Evolutionary conservation across 2,113 vertebrate genomes (phyloP), one percentile per base, ranked within the genome.

Genomic region (Xenopus borealis): DNA sequence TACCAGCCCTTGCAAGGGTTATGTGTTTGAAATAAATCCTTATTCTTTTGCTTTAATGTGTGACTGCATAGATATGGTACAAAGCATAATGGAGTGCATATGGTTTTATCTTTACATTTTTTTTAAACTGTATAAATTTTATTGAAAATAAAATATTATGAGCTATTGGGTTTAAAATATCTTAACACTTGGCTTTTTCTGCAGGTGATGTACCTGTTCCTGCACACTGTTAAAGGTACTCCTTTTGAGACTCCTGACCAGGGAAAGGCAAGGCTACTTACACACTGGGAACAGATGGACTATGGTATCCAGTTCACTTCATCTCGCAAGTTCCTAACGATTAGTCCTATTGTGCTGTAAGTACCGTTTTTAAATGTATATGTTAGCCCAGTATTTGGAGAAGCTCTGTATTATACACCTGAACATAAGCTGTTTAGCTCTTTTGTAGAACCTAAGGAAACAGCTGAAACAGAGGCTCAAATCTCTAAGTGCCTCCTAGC

Each of bases 211-310:
- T 98, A 98, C 84, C 52, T 95, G 82, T 94, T 98, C 78, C 89
- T 98, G 62, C 96, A 98, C 82, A 93, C 91, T 0, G 94, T 98
- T 72, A 98, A 98, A 83, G 96, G 96, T 0, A 98, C 95, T 20
- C 95, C 96, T 0, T 98, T 97, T 63, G 95, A 97, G 84, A 97
- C 96, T 0, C 95, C 95, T 0, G 95, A 97, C 82, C 96, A 98
- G 82, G 96, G 96, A 71, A 95, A 92, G 85, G 94, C 92, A 63
- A 93, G 95, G 2, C 89, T 98, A 19, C 91, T 98, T 62, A 96
- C 95, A 6, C 94, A 96, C 80, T 98, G 96, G 96, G 95, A 98
- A 81, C 95, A 98, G 85, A 98, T 97, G 81, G 96, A 97, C 88
- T 93, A 97, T 0, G 94, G 96, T 0, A 82, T 93, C 12, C 96